Percentiles rank a stretch among this genome's conserved stretches.
Evolutionary conservation across 2,888 invertebrate species (phyloP).

Genomic region (Heteropelma amictum): DNA sequence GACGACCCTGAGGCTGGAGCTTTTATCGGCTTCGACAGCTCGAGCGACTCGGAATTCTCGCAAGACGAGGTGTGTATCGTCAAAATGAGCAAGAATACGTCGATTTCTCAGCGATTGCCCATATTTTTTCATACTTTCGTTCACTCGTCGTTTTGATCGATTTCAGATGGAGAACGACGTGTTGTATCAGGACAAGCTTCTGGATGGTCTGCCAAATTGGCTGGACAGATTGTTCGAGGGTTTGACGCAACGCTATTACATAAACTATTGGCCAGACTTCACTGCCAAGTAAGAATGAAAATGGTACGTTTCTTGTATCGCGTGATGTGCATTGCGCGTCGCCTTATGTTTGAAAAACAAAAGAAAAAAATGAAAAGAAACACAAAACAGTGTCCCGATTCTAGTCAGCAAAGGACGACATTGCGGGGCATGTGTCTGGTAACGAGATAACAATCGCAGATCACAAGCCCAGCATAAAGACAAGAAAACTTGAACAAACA

Average conservation of each 20-base stretch:
- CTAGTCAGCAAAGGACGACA: slow-evolving; percentile 66
- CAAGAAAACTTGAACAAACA: slow-evolving; percentile 58
- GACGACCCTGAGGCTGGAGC: slow-evolving; percentile 89
- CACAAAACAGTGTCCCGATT: slow-evolving; percentile 50
- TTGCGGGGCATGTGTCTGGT: slow-evolving; percentile 53
- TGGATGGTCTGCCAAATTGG: slow-evolving; percentile 97
- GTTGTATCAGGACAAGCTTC: slow-evolving; percentile 85
- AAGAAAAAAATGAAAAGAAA: slow-evolving; percentile 10
- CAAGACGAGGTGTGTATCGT: slow-evolving; percentile 72
- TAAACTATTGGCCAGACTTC: slow-evolving; percentile 99
- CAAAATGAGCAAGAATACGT: background rate
- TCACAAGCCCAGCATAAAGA: slow-evolving; percentile 58
- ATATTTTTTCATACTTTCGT: background rate
- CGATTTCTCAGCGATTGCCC: background rate
- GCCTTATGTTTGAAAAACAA: slow-evolving; percentile 51
- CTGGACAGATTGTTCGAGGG: slow-evolving; percentile 98
- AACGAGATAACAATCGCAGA: slow-evolving; percentile 52
- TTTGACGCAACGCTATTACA: slow-evolving; percentile 94
- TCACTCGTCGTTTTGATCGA: background rate
- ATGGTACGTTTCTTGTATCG: slow-evolving; percentile 41
- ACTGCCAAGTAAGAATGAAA: slow-evolving; percentile 84
- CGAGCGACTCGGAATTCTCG: slow-evolving; percentile 79
- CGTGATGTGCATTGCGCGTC: slow-evolving; percentile 39
- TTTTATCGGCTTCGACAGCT: slow-evolving; percentile 91
- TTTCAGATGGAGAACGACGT: slow-evolving; percentile 78